Evolutionary conservation across 2,797 vertebrate genomes (phyloP).

Genomic region (Periophthalmus magnuspinnatus): DNA sequence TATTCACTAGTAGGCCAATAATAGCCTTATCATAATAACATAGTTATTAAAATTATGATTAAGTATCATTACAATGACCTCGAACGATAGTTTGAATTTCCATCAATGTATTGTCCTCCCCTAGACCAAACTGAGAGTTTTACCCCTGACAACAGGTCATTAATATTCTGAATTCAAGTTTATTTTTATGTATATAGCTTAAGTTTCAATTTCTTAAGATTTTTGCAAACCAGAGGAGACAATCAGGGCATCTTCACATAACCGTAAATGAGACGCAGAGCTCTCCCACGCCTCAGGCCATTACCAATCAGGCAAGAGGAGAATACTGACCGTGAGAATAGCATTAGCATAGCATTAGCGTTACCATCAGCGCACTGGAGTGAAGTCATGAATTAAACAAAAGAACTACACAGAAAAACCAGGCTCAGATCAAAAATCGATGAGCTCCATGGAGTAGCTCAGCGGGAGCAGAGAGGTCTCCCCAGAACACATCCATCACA

Average conservation of each 20-base stretch:
- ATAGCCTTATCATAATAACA: no score
- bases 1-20: no score
- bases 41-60: no score
- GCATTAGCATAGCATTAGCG: slow-evolving; percentile 48
- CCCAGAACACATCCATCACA: slow-evolving; percentile 27
- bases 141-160: no score
- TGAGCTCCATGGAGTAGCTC: slow-evolving; percentile 35
- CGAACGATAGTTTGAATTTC: no score
- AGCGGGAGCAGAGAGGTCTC: slow-evolving; percentile 13
- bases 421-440: slow-evolving; percentile 56
- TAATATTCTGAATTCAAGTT: no score
- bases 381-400: slow-evolving; percentile 65
- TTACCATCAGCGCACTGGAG: slow-evolving; percentile 41
- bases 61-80: no score
- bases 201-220: no score
- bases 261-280: slow-evolving; percentile 51
- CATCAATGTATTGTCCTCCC: no score
- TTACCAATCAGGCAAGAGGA: slow-evolving; percentile 50
- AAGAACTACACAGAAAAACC: slow-evolving; percentile 32
- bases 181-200: no score
- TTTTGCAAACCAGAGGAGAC: slow-evolving; percentile 9
- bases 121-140: no score
- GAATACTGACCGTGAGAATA: slow-evolving; percentile 58
- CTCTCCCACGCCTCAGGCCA: slow-evolving; percentile 43
- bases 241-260: slow-evolving; percentile 48